Evolutionary conservation across 2,797 vertebrate genomes (phyloP).

Genomic region (Mustela erminea): DNA sequence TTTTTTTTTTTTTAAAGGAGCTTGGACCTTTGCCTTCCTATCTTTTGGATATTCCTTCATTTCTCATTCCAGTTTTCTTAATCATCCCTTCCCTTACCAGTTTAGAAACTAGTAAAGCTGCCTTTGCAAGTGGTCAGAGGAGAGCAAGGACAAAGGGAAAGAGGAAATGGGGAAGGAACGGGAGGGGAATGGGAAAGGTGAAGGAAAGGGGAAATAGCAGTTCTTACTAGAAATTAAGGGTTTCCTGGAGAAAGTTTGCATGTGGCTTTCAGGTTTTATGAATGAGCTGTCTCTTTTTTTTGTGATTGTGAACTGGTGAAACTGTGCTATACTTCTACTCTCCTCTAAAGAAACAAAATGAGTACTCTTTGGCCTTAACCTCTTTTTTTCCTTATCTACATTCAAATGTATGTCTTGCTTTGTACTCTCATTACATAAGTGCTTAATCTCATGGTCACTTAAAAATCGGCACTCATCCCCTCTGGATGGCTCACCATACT

Average conservation of each 20-base stretch:
- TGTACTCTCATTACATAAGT: conserved; percentile 12
- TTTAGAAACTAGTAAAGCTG: not conserved
- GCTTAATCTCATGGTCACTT: not conserved
- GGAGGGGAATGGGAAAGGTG: too few species aligned
- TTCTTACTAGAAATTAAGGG: not conserved
- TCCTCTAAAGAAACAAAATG: not conserved
- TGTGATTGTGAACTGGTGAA: conserved; percentile 14
- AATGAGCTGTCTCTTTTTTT: conserved; percentile 60
- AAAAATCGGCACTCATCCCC: not conserved
- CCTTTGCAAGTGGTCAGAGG: not conserved
- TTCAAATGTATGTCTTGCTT: not conserved
- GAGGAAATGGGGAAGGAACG: not conserved
- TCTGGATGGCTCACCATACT: not conserved
- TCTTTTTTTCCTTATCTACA: not conserved
- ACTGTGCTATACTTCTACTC: conserved; percentile 26
- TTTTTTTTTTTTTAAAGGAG: not conserved
- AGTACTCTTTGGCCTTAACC: not conserved
- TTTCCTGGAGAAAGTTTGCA: conserved; percentile 19
- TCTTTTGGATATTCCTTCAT: not conserved
- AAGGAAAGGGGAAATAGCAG: not conserved
- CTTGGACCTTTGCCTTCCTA: not conserved
- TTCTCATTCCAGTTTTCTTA: not conserved
- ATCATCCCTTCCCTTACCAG: not conserved
- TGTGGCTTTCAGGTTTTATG: conserved; percentile 51
- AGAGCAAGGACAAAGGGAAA: not conserved